These are phyloP conservation scores for Dryomyza anilis DNA, from an alignment of 2,888 invertebrate genomes.

Conservation along the genomic window DNA sequence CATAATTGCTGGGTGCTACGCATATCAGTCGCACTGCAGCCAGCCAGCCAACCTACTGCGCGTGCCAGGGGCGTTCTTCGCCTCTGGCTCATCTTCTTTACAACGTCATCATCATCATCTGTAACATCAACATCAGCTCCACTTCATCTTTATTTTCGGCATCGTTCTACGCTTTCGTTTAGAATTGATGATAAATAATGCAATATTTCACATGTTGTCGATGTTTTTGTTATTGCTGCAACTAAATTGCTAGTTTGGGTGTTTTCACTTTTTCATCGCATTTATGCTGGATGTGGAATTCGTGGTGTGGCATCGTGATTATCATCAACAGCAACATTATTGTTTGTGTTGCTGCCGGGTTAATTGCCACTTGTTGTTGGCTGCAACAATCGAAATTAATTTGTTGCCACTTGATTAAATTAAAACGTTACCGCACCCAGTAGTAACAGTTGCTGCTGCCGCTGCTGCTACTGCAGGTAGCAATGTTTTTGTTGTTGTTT, in stretches of 20 bases:
- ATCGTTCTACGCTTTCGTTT: slow-evolving; percentile 8
- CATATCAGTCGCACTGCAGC: too few relatives aligned
- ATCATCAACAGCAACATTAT: too few relatives aligned
- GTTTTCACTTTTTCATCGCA: background rate
- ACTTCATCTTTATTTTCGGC: background rate
- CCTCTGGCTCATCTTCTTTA: slow-evolving; percentile 31
- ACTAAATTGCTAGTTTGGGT: slow-evolving; percentile 16
- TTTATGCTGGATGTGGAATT: slow-evolving; percentile 21
- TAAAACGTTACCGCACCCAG: slow-evolving; percentile 12
- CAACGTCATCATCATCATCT: background rate
- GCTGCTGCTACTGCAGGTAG: background rate
- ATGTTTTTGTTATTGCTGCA: slow-evolving; percentile 17
- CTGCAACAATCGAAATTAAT: slow-evolving; percentile 29
- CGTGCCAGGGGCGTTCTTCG: slow-evolving; percentile 47
- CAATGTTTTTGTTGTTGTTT: background rate
- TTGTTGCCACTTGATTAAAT: slow-evolving; percentile 25
- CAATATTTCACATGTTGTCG: slow-evolving; percentile 24
- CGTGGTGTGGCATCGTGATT: slow-evolving; percentile 22
- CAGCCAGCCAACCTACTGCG: too few relatives aligned
- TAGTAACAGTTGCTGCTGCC: background rate
- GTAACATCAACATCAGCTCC: background rate
- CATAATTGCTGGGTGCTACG: too few relatives aligned
- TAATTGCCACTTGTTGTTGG: slow-evolving; percentile 39
- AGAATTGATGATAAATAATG: slow-evolving; percentile 33
- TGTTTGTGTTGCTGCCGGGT: slow-evolving; percentile 26